A percentile compares a stretch with the other conserved stretches of the same genome.
Evolutionary conservation across 2,888 invertebrate genomes (phyloP).

Genomic region (Gibbula magus): DNA sequence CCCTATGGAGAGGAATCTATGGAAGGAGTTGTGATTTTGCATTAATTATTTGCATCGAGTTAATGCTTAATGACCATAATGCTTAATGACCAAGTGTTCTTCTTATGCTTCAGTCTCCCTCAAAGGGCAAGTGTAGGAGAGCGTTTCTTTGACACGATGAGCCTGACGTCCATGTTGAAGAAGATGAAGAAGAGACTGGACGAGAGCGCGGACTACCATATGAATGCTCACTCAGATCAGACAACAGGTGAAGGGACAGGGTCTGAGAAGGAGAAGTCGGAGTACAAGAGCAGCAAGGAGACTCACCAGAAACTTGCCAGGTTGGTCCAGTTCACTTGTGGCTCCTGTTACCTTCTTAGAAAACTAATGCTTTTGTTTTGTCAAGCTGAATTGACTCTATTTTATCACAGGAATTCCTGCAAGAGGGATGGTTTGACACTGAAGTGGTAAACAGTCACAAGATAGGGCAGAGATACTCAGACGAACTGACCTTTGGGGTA

Average conservation of each 20-base stretch:
- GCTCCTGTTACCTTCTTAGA: background rate
- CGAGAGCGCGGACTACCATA: conserved; percentile 76
- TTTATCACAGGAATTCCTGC: no score
- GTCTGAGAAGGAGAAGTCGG: conserved; percentile 34
- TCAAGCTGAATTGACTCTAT: no score
- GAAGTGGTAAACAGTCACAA: no score
- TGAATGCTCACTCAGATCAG: conserved; percentile 37
- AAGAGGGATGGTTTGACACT: no score
- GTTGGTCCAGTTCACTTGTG: conserved; percentile 23
- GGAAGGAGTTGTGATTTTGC: no score
- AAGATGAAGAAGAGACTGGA: conserved; percentile 83
- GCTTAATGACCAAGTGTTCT: no score
- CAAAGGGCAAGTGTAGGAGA: conserved; percentile 83
- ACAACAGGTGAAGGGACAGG: background rate
- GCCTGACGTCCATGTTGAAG: conserved; percentile 82
- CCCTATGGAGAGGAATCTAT: no score
- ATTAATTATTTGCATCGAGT: no score
- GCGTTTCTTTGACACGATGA: conserved; percentile 84
- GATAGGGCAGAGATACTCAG: no score
- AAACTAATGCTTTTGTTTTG: background rate
- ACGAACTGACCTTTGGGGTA: no score
- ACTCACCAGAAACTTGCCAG: conserved; percentile 49
- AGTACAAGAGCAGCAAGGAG: conserved; percentile 43
- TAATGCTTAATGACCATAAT: no score
- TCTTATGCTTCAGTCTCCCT: conserved; percentile 72